Conservation (phyloP, 2,797 vertebrate genomes). For the Enteromius trimaculatus region DNA sequence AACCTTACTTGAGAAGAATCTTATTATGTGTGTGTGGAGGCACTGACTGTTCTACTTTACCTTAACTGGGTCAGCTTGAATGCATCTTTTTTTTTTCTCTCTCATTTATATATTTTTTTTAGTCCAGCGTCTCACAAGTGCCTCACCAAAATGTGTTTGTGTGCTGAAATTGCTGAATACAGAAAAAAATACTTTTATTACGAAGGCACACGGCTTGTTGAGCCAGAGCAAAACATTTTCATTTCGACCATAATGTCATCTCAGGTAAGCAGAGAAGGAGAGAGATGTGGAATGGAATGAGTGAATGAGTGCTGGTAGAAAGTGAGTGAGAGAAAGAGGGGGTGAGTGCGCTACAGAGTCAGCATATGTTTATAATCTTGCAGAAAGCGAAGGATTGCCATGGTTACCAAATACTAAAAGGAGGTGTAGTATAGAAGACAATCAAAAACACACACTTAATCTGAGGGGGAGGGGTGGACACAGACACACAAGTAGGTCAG, state of each 20-base stretch:
- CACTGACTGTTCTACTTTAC: conserved; percentile 41
- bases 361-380: conserved; percentile 65
- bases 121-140: neutral
- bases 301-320: conserved; percentile 58
- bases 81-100: conserved; percentile 28
- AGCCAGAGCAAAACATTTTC: neutral
- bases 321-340: conserved; percentile 50
- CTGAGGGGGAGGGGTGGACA: conserved; percentile 18
- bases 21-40: conserved; percentile 26
- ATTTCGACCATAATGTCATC: conserved; percentile 24
- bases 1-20: conserved; percentile 15
- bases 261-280: conserved; percentile 4
- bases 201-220: neutral
- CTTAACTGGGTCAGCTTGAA: conserved; percentile 44
- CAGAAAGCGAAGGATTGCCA: conserved; percentile 69
- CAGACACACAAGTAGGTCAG: conserved; percentile 39
- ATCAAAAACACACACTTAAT: conserved; percentile 62
- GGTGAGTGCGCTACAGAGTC: conserved; percentile 59
- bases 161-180: conserved; percentile 20
- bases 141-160: conserved; percentile 13
- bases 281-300: conserved; percentile 38
- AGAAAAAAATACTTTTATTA: conserved; percentile 7
- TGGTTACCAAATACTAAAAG: conserved; percentile 78
- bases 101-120: conserved; percentile 12
- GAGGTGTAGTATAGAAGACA: conserved; percentile 69